Conservation (phyloP, 2,113 vertebrate species). For the Hemicordylus capensis region DNA sequence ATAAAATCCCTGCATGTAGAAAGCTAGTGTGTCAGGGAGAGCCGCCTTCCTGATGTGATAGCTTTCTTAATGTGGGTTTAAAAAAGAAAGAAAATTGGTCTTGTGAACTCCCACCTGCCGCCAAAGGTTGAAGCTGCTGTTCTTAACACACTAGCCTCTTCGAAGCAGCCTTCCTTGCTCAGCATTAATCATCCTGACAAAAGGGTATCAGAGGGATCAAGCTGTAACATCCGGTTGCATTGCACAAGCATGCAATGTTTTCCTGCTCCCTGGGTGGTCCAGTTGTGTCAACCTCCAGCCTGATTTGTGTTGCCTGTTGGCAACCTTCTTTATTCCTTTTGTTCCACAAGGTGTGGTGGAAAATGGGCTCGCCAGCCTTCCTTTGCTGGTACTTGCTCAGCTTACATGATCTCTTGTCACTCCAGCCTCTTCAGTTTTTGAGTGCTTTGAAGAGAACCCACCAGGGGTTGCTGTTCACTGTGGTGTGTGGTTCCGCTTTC, state of each 20-base stretch:
- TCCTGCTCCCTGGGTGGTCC: not conserved
- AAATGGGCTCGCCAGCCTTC: not conserved
- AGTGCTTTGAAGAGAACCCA: not conserved
- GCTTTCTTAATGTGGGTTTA: not conserved
- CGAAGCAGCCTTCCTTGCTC: not conserved
- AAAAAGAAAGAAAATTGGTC: too few relatives aligned
- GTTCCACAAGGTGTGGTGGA: not conserved
- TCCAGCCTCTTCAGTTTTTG: not conserved
- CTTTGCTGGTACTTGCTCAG: not conserved
- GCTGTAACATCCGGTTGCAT: accelerated
- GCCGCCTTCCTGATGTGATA: too few relatives aligned
- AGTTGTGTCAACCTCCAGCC: not conserved
- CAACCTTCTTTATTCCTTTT: not conserved
- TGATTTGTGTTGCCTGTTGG: not conserved
- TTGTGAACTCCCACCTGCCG: too few relatives aligned
- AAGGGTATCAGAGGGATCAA: not conserved
- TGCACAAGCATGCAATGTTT: not conserved
- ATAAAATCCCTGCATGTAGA: not conserved
- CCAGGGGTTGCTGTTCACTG: too few relatives aligned
- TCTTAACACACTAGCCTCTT: too few relatives aligned
- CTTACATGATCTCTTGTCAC: not conserved
- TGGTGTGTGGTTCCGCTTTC: too few relatives aligned
- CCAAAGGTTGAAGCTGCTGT: too few relatives aligned
- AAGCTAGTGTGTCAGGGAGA: not conserved
- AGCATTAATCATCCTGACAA: too few relatives aligned